Percentiles rank a stretch among this genome's conserved stretches.
Conservation (phyloP, 1,140 invertebrate genomes). For the Bursaphelenchus mucronatus region DNA sequence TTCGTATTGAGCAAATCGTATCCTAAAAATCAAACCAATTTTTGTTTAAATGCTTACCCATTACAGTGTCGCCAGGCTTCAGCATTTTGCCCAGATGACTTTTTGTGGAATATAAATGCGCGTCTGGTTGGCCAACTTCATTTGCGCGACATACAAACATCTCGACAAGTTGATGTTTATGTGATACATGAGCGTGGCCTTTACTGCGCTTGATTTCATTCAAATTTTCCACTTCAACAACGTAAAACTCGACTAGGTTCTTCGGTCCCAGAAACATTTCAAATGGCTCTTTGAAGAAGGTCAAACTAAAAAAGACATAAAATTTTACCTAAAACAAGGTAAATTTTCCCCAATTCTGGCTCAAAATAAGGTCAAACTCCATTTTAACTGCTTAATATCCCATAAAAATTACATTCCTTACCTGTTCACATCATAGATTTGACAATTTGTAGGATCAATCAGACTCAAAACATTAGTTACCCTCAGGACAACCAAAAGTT, state of each 20-base stretch:
- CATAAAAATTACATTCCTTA: conserved; percentile 32
- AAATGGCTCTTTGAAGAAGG: conserved; percentile 83
- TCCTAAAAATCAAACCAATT: conserved; percentile 32
- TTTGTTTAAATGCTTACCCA: conserved; percentile 67
- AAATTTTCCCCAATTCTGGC: no score
- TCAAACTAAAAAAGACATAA: conserved; percentile 77
- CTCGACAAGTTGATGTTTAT: conserved; percentile 83
- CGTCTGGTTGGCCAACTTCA: conserved; percentile 80
- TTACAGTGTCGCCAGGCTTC: conserved; percentile 82
- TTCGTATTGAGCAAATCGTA: conserved; percentile 56
- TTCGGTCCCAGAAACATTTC: conserved; percentile 79
- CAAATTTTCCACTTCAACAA: conserved; percentile 81
- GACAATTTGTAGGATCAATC: conserved; percentile 84
- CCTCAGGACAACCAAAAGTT: conserved; percentile 80
- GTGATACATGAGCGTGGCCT: conserved; percentile 78
- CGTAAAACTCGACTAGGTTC: conserved; percentile 83
- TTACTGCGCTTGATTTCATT: conserved; percentile 66
- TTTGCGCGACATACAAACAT: conserved; percentile 84
- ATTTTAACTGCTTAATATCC: background rate
- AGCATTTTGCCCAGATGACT: conserved; percentile 91
- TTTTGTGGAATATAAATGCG: conserved; percentile 73
- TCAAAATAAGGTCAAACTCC: background rate
- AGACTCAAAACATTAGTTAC: conserved; percentile 84
- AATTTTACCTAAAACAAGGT: conserved; percentile 57
- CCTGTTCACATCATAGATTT: conserved; percentile 68